Conservation (phyloP, 1,140 invertebrate genomes). For the Saccostrea cuccullata region DNA sequence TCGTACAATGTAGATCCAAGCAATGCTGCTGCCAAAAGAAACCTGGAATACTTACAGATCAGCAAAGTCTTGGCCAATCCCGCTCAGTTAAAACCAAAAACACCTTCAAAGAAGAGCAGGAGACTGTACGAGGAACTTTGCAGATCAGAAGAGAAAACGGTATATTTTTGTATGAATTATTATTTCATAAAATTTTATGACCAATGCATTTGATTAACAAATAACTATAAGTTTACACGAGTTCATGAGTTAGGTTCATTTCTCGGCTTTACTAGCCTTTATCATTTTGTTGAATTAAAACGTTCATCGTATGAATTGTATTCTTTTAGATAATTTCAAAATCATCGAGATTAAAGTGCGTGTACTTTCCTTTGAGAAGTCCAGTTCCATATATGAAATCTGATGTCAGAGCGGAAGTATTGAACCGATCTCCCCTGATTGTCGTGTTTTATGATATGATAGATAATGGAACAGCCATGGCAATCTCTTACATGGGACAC, state of each 20-base stretch:
- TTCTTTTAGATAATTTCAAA: conserved; percentile 13
- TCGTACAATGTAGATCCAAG: not conserved
- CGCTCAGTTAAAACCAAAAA: not conserved
- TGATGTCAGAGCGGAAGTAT: conserved; percentile 39
- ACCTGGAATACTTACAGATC: conserved; percentile 6
- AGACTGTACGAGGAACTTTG: conserved; percentile 4
- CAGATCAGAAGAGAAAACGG: not conserved
- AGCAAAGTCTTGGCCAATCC: not conserved
- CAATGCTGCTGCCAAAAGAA: conserved; percentile 7
- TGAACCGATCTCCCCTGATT: conserved; percentile 36
- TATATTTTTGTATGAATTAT: not conserved
- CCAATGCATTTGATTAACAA: not conserved
- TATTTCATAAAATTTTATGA: not conserved
- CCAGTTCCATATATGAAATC: conserved; percentile 41
- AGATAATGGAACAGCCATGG: conserved; percentile 43
- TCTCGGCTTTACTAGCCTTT: not conserved
- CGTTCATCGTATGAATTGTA: too few relatives aligned
- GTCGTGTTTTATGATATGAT: conserved; percentile 21
- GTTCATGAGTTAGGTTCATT: not conserved
- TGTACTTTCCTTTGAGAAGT: conserved; percentile 43
- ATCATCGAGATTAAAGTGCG: conserved; percentile 25
- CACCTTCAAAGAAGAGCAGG: conserved; percentile 16
- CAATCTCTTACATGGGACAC: conserved; percentile 43
- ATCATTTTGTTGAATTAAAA: not conserved
- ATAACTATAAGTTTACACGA: too few relatives aligned